phyloP scores from a whole-genome alignment of 2,113 vertebrate genomes.

The Oreocharis arfaki region DNA sequence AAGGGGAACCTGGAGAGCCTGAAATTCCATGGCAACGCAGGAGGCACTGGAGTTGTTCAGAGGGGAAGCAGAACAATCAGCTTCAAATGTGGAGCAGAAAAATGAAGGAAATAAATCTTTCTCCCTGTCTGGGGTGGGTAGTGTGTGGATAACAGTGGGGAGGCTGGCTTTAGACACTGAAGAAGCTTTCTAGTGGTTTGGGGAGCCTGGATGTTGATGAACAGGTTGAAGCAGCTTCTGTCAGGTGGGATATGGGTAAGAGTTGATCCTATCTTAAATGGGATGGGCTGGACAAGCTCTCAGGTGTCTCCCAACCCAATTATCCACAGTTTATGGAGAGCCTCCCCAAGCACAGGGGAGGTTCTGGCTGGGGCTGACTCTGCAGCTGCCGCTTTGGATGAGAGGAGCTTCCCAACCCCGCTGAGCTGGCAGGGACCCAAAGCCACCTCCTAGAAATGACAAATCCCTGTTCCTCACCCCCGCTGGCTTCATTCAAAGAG shows the following conservation, averaged over 20 bases:
- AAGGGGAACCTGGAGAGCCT: background rate
- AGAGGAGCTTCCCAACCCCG: background rate
- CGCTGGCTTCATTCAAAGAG: background rate
- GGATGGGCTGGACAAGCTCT: background rate
- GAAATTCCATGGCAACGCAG: background rate
- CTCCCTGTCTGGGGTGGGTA: background rate
- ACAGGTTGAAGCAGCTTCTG: background rate
- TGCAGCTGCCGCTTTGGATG: constrained; percentile 18
- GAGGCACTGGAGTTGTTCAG: background rate
- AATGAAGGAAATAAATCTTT: background rate
- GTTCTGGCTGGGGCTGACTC: background rate
- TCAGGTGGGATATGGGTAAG: background rate
- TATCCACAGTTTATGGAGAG: background rate
- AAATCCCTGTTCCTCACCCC: constrained; percentile 35
- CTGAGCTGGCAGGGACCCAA: constrained; percentile 34
- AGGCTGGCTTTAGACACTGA: background rate
- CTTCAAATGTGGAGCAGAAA: background rate
- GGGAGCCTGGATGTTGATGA: background rate
- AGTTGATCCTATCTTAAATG: background rate
- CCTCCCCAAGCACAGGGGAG: background rate
- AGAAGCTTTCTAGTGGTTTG: background rate
- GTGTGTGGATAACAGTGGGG: background rate
- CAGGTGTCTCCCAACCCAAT: background rate
- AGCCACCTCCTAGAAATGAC: constrained; percentile 25
- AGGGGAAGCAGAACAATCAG: background rate